A percentile compares a stretch with the other conserved stretches of the same genome.
Conservation (phyloP, 2,113 vertebrate genomes). For the Grammomys surdaster region DNA sequence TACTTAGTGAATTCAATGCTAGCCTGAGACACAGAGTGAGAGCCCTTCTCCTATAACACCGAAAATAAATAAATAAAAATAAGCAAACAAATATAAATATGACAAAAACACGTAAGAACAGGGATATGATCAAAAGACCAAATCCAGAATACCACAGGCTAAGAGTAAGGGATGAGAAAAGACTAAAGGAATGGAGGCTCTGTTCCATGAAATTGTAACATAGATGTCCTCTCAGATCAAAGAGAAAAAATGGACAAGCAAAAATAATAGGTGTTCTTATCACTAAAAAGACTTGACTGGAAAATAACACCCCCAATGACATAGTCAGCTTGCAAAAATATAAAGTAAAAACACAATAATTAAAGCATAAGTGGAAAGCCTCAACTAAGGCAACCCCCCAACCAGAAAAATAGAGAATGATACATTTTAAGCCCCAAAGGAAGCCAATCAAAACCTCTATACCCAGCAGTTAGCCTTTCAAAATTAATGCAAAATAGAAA, state of each 20-base stretch:
- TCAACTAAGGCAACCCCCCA: background rate
- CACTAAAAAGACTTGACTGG: background rate
- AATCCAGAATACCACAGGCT: background rate
- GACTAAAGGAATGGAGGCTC: background rate
- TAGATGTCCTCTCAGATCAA: background rate
- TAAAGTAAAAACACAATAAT: background rate
- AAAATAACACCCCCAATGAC: background rate
- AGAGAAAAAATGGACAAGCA: background rate
- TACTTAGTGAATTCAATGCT: background rate
- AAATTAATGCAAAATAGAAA: background rate
- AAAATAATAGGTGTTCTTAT: background rate
- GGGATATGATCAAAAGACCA: background rate
- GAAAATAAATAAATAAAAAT: background rate
- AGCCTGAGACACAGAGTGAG: background rate
- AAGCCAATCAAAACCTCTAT: background rate
- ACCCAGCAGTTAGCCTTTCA: background rate
- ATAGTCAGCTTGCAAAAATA: background rate
- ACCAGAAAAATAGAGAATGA: background rate
- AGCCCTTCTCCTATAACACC: background rate
- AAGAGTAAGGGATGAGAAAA: background rate
- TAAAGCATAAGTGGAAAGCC: too few relatives aligned
- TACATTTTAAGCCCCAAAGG: background rate
- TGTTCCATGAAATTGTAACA: background rate
- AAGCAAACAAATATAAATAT: background rate
- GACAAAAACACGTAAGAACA: background rate